A percentile compares a stretch with the other conserved stretches of the same genome.
Evolutionary conservation across 1,140 invertebrate genomes (phyloP).

Genomic region (Aphidius gifuensis): DNA sequence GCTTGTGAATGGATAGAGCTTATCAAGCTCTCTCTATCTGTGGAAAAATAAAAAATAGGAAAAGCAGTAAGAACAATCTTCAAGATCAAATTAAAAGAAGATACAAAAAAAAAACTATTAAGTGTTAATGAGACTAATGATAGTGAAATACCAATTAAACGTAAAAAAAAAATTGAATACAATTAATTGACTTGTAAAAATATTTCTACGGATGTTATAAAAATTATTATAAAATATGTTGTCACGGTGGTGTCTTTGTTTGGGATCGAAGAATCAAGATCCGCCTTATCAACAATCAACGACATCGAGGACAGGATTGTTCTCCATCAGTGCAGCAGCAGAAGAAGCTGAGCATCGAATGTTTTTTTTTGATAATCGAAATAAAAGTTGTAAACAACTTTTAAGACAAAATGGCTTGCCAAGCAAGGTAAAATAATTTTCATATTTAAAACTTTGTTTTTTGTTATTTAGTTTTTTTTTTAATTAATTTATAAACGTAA

Average conservation of each 20-base stretch:
- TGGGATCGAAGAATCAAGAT: conserved; percentile 52
- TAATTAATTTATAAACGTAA: no score
- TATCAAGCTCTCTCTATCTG: no score
- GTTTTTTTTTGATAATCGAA: conserved; percentile 71
- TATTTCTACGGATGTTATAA: no score
- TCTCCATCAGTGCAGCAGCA: conserved; percentile 44
- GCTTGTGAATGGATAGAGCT: no score
- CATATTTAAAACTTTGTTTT: conserved; percentile 6
- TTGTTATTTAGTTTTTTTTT: neutral
- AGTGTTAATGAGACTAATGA: neutral
- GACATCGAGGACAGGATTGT: conserved; percentile 37
- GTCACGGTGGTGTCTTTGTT: conserved; percentile 55
- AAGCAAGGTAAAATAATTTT: conserved; percentile 59
- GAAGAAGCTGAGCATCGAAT: conserved; percentile 61
- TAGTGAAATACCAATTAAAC: neutral
- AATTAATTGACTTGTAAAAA: no score
- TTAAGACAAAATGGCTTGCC: conserved; percentile 69
- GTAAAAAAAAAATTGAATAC: neutral
- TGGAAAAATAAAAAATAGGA: no score
- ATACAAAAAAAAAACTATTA: no score
- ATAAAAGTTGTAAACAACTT: conserved; percentile 69
- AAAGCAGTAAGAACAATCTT: no score
- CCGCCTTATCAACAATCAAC: conserved; percentile 39
- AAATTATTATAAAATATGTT: conserved; percentile 38
- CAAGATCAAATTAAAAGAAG: no score